Evolutionary conservation across 2,113 vertebrate genomes (phyloP).

Genomic region (Mellivora capensis): DNA sequence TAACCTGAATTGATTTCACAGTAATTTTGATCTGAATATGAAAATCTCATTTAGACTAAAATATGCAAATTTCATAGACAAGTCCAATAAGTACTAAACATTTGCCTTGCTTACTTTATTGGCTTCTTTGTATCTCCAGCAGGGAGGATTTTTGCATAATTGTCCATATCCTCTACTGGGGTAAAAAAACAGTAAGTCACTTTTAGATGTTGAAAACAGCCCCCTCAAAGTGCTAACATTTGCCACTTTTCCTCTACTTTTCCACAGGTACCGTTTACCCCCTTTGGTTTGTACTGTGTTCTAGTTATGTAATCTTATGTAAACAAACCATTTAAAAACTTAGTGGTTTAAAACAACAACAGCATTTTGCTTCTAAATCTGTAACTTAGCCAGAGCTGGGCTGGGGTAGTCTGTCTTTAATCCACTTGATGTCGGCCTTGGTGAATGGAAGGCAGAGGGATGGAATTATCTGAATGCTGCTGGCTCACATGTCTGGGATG

Average conservation of each 20-base stretch:
- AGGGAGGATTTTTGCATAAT: neutral
- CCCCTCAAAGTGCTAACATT: neutral
- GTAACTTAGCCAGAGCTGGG: neutral
- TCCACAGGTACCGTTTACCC: neutral
- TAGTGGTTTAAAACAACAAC: neutral
- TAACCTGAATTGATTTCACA: neutral
- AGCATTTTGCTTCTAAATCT: neutral
- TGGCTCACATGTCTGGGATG: neutral
- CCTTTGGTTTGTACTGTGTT: neutral
- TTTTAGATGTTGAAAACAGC: neutral
- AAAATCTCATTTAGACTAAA: constrained; percentile 2
- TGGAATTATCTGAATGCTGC: neutral
- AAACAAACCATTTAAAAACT: neutral
- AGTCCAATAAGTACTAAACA: neutral
- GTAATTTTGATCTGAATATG: neutral
- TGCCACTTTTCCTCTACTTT: neutral
- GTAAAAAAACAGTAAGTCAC: neutral
- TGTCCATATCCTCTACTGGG: neutral
- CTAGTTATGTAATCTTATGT: neutral
- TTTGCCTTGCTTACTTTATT: neutral
- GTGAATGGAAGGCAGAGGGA: neutral
- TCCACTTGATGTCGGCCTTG: neutral
- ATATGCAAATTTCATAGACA: neutral
- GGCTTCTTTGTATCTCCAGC: neutral
- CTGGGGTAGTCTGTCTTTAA: neutral